Percentiles rank a stretch among this genome's conserved stretches.
phyloP scores from a whole-genome alignment of 1,140 invertebrate genomes.

The Cryptotermes secundus region DNA sequence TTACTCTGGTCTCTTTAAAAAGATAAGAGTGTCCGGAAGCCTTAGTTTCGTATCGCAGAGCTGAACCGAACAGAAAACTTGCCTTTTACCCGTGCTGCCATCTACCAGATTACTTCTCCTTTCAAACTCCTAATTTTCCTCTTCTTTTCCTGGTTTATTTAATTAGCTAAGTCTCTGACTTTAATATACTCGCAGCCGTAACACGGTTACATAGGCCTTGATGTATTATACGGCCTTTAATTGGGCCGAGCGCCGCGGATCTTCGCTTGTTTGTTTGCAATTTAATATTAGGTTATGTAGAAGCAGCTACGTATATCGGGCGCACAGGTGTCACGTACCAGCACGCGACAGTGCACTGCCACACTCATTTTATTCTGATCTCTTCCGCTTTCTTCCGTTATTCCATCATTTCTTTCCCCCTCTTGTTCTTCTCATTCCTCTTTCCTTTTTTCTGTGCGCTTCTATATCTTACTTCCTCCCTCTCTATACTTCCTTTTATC shows the following conservation, averaged over 20 bases:
- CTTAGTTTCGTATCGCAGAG: neutral
- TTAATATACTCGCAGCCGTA: neutral
- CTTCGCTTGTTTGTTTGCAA: neutral
- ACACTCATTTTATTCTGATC: too few relatives aligned
- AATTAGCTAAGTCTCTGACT: neutral
- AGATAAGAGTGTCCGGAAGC: neutral
- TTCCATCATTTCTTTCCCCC: too few relatives aligned
- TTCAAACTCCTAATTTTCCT: neutral
- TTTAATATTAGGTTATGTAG: neutral
- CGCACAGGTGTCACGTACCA: neutral
- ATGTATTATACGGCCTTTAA: neutral
- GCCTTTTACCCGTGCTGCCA: constrained; percentile 4
- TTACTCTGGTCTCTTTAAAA: constrained; percentile 10
- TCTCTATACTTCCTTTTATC: too few relatives aligned
- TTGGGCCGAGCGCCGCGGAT: neutral
- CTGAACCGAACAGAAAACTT: constrained; percentile 13
- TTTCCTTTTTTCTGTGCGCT: too few relatives aligned
- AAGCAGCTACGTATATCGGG: neutral
- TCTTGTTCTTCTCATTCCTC: too few relatives aligned
- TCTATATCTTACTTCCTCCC: too few relatives aligned
- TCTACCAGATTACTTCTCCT: neutral
- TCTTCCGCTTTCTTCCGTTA: too few relatives aligned
- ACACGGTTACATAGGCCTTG: neutral
- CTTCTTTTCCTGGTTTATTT: neutral
- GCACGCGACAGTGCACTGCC: too few relatives aligned